A percentile compares a stretch with the other conserved stretches of the same genome.
phyloP scores from a whole-genome alignment of 2,888 invertebrate genomes.

The Hyposoter didymator region DNA sequence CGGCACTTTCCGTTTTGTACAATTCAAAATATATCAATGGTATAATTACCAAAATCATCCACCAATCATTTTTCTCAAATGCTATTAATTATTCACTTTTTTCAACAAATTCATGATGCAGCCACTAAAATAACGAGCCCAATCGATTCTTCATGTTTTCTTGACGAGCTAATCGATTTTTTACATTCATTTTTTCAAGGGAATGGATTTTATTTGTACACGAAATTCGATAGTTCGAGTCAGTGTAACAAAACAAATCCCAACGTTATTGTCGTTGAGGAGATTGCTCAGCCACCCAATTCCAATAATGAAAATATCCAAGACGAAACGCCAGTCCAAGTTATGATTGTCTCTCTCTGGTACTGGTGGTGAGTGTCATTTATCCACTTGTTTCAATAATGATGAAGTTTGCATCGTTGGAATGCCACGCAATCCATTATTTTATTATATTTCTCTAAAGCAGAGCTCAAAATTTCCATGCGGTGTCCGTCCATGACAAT shows the following conservation, averaged over 20 bases:
- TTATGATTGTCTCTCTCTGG: conserved; percentile 91
- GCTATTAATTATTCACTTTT: neutral
- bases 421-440: too few relatives aligned
- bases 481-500: too few relatives aligned
- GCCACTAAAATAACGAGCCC: neutral
- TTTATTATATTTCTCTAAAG: too few relatives aligned
- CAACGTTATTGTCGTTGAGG: conserved; percentile 50
- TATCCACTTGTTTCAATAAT: neutral
- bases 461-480: too few relatives aligned
- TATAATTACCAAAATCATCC: conserved; percentile 71
- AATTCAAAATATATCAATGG: conserved; percentile 90
- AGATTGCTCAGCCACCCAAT: conserved; percentile 76
- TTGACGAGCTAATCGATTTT: neutral
- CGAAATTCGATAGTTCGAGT: conserved; percentile 85
- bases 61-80: neutral
- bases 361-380: conserved; percentile 88
- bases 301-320: conserved; percentile 80
- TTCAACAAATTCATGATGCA: neutral
- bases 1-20: conserved; percentile 91
- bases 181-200: conserved; percentile 82
- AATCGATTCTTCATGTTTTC: neutral
- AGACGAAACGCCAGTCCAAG: conserved; percentile 87
- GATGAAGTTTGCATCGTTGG: too few relatives aligned
- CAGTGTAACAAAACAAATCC: conserved; percentile 78
- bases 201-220: conserved; percentile 92